Evolutionary conservation across 2,888 invertebrate species (phyloP).

Genomic region (Apamea epomidion): DNA sequence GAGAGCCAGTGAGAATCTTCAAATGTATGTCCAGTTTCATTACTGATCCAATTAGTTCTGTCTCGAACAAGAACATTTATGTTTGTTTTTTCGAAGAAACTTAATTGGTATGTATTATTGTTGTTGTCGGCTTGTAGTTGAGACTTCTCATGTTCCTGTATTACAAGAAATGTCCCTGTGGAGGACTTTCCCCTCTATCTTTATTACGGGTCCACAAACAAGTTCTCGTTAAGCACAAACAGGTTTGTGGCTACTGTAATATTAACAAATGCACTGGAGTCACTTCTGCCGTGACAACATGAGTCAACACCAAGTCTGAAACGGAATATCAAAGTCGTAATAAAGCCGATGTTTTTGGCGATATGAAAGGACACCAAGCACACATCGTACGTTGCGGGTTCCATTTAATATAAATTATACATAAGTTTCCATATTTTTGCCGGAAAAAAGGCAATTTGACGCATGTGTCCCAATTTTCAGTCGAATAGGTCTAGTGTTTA

Average conservation of each 20-base stretch:
- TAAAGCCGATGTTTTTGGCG: conserved; percentile 52
- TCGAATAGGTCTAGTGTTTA: conserved; percentile 44
- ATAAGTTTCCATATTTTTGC: conserved; percentile 50
- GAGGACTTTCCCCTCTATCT: conserved; percentile 6
- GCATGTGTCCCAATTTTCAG: conserved; percentile 52
- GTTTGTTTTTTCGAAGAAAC: conserved; percentile 23
- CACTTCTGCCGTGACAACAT: conserved; percentile 29
- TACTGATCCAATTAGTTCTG: conserved; percentile 23
- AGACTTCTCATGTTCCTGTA: conserved; percentile 19
- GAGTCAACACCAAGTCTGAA: conserved; percentile 53
- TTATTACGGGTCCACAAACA: conserved; percentile 39
- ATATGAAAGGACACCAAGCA: conserved; percentile 49
- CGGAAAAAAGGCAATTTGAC: conserved; percentile 43
- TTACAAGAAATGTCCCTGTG: conserved; percentile 10
- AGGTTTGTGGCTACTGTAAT: conserved; percentile 46
- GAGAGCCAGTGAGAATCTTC: not conserved
- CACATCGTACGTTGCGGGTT: conserved; percentile 32
- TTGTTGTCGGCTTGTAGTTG: conserved; percentile 9
- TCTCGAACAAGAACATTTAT: not conserved
- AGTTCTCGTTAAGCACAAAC: conserved; percentile 29
- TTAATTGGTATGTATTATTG: conserved; percentile 21
- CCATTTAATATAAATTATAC: conserved; percentile 54
- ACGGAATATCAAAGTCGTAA: conserved; percentile 60
- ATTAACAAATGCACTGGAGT: conserved; percentile 49
- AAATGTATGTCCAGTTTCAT: conserved; percentile 15